Evolutionary conservation across 2,797 vertebrate genomes (phyloP).

Genomic region (Heteromormyrus szaboi): DNA sequence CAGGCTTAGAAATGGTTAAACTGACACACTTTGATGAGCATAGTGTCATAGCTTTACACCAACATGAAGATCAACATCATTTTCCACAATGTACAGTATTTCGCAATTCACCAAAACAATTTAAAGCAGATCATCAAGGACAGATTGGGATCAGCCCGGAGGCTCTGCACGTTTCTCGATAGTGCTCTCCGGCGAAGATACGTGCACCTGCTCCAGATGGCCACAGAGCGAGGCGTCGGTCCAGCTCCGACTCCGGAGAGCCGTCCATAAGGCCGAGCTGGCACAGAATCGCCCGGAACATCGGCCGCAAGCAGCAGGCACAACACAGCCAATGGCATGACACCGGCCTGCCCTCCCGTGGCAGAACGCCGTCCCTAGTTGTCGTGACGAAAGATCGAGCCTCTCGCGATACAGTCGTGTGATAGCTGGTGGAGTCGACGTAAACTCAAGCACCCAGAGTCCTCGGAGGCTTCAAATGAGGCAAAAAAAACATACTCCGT

Average conservation of each 20-base stretch:
- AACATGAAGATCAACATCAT: background rate
- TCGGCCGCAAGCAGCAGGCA: background rate
- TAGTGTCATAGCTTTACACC: background rate
- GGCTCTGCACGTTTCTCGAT: background rate
- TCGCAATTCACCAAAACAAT: background rate
- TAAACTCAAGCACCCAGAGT: background rate
- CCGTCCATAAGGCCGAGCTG: background rate
- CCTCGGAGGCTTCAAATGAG: background rate
- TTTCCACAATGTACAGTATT: background rate
- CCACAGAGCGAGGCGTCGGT: background rate
- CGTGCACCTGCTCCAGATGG: background rate
- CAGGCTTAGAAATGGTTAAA: background rate
- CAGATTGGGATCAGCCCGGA: background rate
- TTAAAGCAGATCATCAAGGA: background rate
- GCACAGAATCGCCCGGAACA: background rate
- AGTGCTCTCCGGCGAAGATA: background rate
- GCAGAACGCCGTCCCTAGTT: background rate
- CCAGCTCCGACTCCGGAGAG: background rate
- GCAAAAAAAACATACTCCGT: background rate
- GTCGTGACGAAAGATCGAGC: background rate
- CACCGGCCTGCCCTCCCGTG: background rate
- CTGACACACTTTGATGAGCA: background rate
- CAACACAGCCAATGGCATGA: background rate
- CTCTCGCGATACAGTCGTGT: background rate
- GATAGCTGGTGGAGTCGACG: background rate